These are phyloP conservation scores for Eueides isabella DNA, from an alignment of 1,140 invertebrate species.

Conservation along the genomic window DNA sequence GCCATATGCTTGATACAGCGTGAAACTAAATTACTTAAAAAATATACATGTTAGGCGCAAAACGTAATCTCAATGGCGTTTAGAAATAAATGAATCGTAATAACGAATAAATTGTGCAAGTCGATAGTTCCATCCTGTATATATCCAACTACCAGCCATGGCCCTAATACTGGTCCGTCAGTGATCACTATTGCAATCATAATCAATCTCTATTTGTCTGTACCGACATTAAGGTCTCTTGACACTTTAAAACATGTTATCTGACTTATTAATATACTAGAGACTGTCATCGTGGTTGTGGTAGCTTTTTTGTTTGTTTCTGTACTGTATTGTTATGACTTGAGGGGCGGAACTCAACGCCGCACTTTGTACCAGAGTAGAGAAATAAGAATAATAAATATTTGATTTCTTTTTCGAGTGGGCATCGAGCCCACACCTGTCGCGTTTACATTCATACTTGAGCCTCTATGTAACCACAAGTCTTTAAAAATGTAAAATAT, in stretches of 20 bases:
- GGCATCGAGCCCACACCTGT: too few relatives aligned
- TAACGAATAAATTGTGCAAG: slow-evolving; percentile 8
- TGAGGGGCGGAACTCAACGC: too few relatives aligned
- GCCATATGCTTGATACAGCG: too few relatives aligned
- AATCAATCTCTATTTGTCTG: slow-evolving; percentile 18
- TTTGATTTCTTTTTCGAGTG: too few relatives aligned
- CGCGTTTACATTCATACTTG: too few relatives aligned
- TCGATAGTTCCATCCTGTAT: slow-evolving; percentile 11
- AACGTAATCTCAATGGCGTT: not conserved
- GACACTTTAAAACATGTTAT: not conserved
- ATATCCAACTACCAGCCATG: not conserved
- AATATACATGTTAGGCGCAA: not conserved
- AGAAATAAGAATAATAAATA: too few relatives aligned
- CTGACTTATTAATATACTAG: not conserved
- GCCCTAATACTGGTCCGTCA: slow-evolving; percentile 14
- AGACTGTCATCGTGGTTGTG: not conserved
- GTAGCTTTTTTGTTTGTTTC: too few relatives aligned
- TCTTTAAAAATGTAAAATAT: too few relatives aligned
- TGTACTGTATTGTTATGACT: too few relatives aligned
- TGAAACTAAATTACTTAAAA: too few relatives aligned
- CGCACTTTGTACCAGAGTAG: too few relatives aligned
- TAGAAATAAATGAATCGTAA: slow-evolving; percentile 6
- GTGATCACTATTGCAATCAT: slow-evolving; percentile 14
- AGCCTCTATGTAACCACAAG: too few relatives aligned
- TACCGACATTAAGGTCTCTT: slow-evolving; percentile 13